Conservation (phyloP, 2,888 invertebrate genomes). For the Anaspis maculata region DNA sequence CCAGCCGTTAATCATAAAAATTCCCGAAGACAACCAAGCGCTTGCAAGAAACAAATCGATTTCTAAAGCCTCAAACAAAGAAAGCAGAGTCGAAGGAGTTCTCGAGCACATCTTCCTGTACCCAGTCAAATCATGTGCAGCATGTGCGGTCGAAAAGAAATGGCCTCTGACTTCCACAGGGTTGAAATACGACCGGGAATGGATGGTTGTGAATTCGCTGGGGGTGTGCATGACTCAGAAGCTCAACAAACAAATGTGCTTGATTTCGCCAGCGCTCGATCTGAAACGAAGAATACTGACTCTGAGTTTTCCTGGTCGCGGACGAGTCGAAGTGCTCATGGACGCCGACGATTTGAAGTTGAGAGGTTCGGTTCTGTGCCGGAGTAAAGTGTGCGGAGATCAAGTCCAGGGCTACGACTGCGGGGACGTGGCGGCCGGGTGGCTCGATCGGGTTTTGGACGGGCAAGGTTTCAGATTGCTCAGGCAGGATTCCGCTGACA, state of each 20-base stretch:
- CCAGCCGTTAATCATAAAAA: conserved; percentile 38
- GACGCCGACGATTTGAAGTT: neutral
- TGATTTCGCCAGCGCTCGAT: conserved; percentile 66
- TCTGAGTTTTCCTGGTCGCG: conserved; percentile 54
- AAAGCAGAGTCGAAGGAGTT: conserved; percentile 15
- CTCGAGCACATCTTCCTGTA: conserved; percentile 53
- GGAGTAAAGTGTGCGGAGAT: conserved; percentile 81
- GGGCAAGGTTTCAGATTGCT: conserved; percentile 61
- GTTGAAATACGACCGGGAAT: conserved; percentile 80
- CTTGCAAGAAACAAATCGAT: neutral
- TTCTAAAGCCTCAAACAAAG: conserved; percentile 1
- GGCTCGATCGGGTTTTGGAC: conserved; percentile 70
- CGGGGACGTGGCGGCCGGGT: conserved; percentile 69
- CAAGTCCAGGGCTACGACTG: conserved; percentile 73
- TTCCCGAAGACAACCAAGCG: conserved; percentile 27
- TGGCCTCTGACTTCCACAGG: conserved; percentile 76
- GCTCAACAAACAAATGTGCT: conserved; percentile 67
- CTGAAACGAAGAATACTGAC: conserved; percentile 47
- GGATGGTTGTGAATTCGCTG: conserved; percentile 81
- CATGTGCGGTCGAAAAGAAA: conserved; percentile 53
- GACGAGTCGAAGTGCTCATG: neutral
- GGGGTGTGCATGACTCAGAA: conserved; percentile 87
- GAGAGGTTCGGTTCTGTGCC: too few species aligned
- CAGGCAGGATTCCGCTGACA: conserved; percentile 44
- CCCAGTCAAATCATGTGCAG: conserved; percentile 87